phyloP scores from a whole-genome alignment of 1,140 invertebrate species.

The Contarinia nasturtii region DNA sequence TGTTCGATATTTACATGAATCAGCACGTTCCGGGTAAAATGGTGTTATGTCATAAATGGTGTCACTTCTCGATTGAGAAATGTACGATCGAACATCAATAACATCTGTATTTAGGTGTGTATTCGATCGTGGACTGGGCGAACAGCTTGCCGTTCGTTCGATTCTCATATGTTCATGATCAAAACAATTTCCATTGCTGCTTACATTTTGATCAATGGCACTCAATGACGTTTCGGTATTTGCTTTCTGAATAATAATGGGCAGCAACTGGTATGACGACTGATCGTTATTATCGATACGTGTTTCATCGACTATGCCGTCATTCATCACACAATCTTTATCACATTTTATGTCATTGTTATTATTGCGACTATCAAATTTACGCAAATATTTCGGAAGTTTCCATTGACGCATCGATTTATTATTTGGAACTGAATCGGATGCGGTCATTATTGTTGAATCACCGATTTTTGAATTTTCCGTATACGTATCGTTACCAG shows the following conservation, averaged over 20 bases:
- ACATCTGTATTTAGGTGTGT: slow-evolving; percentile 24
- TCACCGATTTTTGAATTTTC: no score
- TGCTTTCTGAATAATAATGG: slow-evolving; percentile 11
- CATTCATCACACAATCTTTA: not conserved
- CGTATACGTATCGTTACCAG: no score
- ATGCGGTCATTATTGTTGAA: no score
- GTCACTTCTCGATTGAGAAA: slow-evolving; percentile 40
- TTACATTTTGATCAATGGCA: slow-evolving; percentile 21
- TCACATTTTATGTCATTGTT: not conserved
- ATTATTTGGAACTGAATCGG: no score
- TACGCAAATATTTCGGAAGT: slow-evolving; percentile 37
- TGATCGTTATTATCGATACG: not conserved
- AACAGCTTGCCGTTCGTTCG: no score
- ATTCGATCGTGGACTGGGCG: slow-evolving; percentile 9
- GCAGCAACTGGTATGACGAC: not conserved
- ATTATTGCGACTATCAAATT: slow-evolving; percentile 25
- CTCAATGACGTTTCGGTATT: slow-evolving; percentile 24
- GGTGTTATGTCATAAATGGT: slow-evolving; percentile 45
- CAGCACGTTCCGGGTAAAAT: slow-evolving; percentile 20
- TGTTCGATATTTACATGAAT: slow-evolving; percentile 38
- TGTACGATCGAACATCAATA: slow-evolving; percentile 43
- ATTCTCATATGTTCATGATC: slow-evolving; percentile 10
- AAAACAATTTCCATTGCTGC: slow-evolving; percentile 12
- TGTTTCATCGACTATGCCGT: no score
- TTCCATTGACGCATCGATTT: slow-evolving; percentile 31